Conservation (phyloP, 2,888 invertebrate species). For the Hoplodrina blanda region DNA sequence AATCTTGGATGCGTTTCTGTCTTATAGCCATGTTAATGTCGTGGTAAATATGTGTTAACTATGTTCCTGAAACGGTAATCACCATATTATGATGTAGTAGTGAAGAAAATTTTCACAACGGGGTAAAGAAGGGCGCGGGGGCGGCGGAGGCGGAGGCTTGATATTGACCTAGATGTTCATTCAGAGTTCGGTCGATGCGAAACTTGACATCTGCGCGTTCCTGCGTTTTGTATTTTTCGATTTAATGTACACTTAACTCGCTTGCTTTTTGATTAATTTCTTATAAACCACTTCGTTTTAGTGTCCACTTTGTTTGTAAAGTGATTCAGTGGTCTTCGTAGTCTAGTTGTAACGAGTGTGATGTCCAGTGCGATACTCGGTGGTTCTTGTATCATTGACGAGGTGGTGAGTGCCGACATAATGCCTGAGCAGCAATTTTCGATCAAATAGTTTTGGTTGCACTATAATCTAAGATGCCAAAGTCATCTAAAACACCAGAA, state of each 20-base stretch:
- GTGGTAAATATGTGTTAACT: constrained; percentile 27
- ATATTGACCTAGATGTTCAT: constrained; percentile 91
- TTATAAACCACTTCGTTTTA: constrained; percentile 53
- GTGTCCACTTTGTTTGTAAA: constrained; percentile 24
- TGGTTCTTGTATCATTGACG: constrained; percentile 69
- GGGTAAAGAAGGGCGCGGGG: constrained; percentile 75
- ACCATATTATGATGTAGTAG: constrained; percentile 78
- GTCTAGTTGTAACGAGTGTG: constrained; percentile 67
- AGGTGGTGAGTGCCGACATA: constrained; percentile 69
- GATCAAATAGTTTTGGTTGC: constrained; percentile 71
- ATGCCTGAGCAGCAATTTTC: constrained; percentile 70
- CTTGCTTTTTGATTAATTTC: constrained; percentile 75
- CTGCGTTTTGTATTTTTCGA: constrained; percentile 87
- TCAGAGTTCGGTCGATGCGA: constrained; percentile 91
- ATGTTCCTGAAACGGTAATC: constrained; percentile 58
- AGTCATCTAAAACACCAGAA: constrained; percentile 70
- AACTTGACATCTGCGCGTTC: constrained; percentile 90
- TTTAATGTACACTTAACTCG: constrained; percentile 80
- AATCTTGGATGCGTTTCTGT: neutral
- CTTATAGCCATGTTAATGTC: constrained; percentile 5
- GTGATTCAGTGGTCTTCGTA: constrained; percentile 51
- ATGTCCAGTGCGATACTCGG: constrained; percentile 76
- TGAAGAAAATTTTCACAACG: constrained; percentile 79
- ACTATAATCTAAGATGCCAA: constrained; percentile 72
- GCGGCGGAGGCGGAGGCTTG: constrained; percentile 83